Base-by-base conservation (phyloP, 2,888 invertebrate species). In the Dexiosoma caninum region DNA sequence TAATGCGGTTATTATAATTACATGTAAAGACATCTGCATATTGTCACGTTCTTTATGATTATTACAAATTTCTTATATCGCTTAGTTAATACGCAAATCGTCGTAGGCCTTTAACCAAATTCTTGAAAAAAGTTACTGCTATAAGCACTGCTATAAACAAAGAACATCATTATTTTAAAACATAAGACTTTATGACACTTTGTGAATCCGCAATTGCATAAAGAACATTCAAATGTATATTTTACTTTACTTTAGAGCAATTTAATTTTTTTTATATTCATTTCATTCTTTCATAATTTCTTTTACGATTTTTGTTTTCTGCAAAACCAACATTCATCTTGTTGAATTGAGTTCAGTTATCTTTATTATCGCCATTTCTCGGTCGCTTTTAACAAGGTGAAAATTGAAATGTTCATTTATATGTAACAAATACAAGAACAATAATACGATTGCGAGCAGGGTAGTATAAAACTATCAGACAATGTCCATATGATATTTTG, bases 401-500 rank as follows among this genome's bases (percentile, higher is more conserved):
- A 64, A 35, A 16, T 55, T 37, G 55, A 55, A 35, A 32, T 74
- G 46, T 64, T 23, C 44, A 55, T 37, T 71, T 60, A 10, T 40
- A 14, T 46, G 23, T 2, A 27, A 32, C 27, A 35, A 53, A 6
- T 27, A n/a, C 12, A 27, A 51, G 16, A 12, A 30, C 16, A 12
- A 40, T 12, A 53, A 53, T 16, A 64, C 4, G n/a, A 27, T 5
- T 35, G 3, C 49, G 3, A 51, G n/a, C 44, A 57, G 14, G 6
- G 3, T 23, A 8, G 53, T 44, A n/a, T 30, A 55, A n/a, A 57
- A 57, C 55, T 57, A 66, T 42, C 32, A 62, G 32, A 35, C 55
- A 44, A 44, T 55, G 62, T 42, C 55, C 64, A 64, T 74, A 74
- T 74, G 72, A 46, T 74, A 74, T 64, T 74, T 64, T 55, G 55